phyloP scores from a whole-genome alignment of 2,797 vertebrate genomes.

The Eupleurogrammus muticus region DNA sequence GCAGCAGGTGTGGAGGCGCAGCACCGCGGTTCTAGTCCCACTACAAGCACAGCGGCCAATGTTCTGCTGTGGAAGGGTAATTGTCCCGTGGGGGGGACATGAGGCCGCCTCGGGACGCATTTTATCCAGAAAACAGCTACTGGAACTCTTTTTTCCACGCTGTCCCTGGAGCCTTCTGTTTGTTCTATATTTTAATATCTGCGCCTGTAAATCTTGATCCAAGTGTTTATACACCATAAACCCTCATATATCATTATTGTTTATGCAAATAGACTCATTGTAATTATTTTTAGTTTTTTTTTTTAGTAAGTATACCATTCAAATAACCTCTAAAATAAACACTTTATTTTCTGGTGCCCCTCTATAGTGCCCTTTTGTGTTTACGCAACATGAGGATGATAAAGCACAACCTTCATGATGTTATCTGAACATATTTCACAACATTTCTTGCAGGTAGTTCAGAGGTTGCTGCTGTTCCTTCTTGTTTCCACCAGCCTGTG shows the following conservation, averaged over 20 bases:
- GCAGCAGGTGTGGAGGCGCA: no score
- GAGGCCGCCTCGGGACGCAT: slow-evolving; percentile 37
- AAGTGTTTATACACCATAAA: slow-evolving; percentile 3
- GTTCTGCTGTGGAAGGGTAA: slow-evolving; percentile 17
- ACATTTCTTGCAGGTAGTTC: accelerated
- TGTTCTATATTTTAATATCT: neutral
- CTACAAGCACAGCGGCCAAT: no score
- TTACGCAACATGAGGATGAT: no score
- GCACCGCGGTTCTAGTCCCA: no score
- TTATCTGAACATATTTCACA: neutral
- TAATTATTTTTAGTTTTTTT: no score
- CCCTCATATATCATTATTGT: neutral
- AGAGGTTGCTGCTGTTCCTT: neutral
- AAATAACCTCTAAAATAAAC: neutral
- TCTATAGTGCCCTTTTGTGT: no score
- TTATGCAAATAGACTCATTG: no score
- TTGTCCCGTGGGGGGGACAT: slow-evolving; percentile 30
- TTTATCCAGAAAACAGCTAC: slow-evolving; percentile 53
- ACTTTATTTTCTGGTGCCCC: no score
- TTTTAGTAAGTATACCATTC: no score
- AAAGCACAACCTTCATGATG: neutral
- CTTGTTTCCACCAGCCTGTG: no score
- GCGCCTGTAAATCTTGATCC: slow-evolving; percentile 2
- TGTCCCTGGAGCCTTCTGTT: slow-evolving; percentile 50
- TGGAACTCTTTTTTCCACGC: slow-evolving; percentile 57